Conservation (phyloP, 2,113 vertebrate genomes). For the Indicator indicator region DNA sequence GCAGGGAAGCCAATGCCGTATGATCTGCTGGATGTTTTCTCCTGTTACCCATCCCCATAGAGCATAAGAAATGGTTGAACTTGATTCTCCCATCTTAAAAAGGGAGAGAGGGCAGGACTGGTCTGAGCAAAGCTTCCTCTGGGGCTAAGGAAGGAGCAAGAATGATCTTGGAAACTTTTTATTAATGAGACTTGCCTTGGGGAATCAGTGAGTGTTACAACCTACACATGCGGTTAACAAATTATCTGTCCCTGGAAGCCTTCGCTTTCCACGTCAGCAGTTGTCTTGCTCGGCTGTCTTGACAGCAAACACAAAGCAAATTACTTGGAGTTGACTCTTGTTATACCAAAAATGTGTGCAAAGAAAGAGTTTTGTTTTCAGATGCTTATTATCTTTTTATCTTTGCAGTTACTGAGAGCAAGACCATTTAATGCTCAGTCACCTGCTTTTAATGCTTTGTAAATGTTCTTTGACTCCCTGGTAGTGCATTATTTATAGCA, state of each 20-base stretch:
- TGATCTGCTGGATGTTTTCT: not conserved
- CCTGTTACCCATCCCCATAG: not conserved
- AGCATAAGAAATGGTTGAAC: not conserved
- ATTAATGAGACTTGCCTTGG: not conserved
- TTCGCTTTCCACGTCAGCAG: not conserved
- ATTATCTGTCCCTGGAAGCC: not conserved
- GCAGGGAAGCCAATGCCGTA: not conserved
- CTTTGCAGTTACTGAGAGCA: not conserved
- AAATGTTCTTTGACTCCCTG: not conserved
- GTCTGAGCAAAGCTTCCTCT: not conserved
- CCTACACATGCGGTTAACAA: not conserved
- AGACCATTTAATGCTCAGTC: not conserved
- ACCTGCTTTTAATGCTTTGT: not conserved
- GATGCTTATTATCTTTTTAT: not conserved
- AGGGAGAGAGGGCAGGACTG: not conserved
- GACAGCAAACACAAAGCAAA: not conserved
- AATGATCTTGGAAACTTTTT: not conserved
- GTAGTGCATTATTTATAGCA: slow-evolving; percentile 8
- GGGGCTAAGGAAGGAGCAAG: not conserved
- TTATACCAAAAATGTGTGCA: not conserved
- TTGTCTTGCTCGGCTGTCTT: not conserved
- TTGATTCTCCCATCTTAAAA: not conserved
- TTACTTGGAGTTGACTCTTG: not conserved
- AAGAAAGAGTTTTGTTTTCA: not conserved
- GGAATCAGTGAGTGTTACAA: not conserved